Evolutionary conservation across 2,888 invertebrate genomes (phyloP).

Genomic region (Dicycla oo): DNA sequence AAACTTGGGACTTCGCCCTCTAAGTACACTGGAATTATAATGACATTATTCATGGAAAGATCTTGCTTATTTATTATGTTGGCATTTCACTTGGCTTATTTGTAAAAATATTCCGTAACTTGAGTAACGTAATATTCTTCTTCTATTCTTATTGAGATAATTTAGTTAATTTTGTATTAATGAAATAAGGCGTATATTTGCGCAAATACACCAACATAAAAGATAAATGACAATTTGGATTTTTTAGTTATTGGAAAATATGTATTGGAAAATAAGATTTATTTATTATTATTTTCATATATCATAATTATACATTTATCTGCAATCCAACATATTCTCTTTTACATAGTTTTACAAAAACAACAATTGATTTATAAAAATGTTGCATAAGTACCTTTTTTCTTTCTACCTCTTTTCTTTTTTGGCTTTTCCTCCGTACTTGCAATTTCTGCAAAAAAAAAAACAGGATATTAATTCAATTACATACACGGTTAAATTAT

Average conservation of each 20-base stretch:
- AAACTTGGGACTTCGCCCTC: constrained; percentile 64
- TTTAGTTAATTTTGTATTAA: no score
- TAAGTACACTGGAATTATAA: constrained; percentile 59
- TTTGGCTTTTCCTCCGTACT: constrained; percentile 67
- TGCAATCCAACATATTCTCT: not conserved
- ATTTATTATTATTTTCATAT: not conserved
- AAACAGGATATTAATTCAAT: not conserved
- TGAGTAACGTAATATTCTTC: no score
- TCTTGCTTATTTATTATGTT: no score
- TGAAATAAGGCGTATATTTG: not conserved
- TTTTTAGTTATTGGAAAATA: no score
- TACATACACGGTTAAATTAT: not conserved
- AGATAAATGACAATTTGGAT: not conserved
- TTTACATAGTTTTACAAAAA: not conserved
- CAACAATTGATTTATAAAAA: not conserved
- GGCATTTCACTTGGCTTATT: no score
- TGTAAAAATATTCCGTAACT: no score
- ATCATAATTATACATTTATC: not conserved
- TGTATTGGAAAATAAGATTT: not conserved
- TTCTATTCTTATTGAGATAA: no score
- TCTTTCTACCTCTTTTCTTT: constrained; percentile 83
- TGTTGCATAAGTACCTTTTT: constrained; percentile 74
- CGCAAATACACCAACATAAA: not conserved
- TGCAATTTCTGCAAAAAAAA: constrained; percentile 65
- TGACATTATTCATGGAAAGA: not conserved